Conservation (phyloP, 2,113 vertebrate genomes). For the Rhea pennata region DNA sequence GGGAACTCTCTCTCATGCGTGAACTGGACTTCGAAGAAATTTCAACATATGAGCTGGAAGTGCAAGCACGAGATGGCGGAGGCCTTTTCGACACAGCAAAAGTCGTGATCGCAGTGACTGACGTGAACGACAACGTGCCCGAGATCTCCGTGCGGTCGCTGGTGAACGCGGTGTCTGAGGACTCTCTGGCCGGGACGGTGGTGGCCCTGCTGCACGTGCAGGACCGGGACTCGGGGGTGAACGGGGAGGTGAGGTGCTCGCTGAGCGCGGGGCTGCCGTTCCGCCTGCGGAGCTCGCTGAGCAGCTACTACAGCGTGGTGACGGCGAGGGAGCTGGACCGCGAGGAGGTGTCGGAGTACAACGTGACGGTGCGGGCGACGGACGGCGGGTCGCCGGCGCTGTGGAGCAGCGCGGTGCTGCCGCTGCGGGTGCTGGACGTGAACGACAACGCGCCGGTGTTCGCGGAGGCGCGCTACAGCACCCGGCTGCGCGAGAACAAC, state of each 20-base stretch:
- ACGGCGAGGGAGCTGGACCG: too few relatives aligned
- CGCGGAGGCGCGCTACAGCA: too few relatives aligned
- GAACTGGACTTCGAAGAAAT: background rate
- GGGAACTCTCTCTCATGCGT: background rate
- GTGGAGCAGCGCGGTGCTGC: too few relatives aligned
- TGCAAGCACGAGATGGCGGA: background rate
- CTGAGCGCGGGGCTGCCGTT: constrained; percentile 67
- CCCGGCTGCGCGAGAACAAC: too few relatives aligned
- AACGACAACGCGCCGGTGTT: too few relatives aligned
- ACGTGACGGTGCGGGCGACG: too few relatives aligned
- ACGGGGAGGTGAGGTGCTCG: constrained; percentile 74
- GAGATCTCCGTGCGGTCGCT: constrained; percentile 56
- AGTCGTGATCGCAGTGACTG: constrained; percentile 20
- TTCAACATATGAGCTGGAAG: background rate
- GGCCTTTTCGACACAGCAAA: fast-evolving
- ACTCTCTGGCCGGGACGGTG: constrained; percentile 65
- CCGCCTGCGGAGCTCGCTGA: constrained; percentile 63
- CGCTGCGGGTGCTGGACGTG: too few relatives aligned
- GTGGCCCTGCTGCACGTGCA: constrained; percentile 70
- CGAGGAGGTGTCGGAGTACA: too few relatives aligned
- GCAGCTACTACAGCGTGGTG: constrained; percentile 75
- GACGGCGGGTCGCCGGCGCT: too few relatives aligned
- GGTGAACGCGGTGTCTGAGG: constrained; percentile 45
- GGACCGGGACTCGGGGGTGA: constrained; percentile 51
- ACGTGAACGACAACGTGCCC: constrained; percentile 73